A percentile compares a stretch with the other conserved stretches of the same genome.
Conservation (phyloP, 1,140 invertebrate species). For the Procambarus clarkii region DNA sequence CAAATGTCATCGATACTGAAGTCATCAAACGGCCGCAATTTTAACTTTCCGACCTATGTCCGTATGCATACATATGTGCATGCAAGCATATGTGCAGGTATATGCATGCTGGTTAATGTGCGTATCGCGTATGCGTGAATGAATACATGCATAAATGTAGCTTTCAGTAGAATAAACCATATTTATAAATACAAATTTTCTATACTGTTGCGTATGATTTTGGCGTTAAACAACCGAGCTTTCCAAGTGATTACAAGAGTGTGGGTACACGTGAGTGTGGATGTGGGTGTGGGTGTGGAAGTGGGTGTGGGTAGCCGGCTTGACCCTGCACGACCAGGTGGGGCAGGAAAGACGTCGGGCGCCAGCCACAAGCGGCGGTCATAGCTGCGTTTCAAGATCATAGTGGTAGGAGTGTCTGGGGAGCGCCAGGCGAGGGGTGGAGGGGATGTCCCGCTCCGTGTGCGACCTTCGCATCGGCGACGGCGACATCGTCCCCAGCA, state of each 20-base stretch:
- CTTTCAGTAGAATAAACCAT: background rate
- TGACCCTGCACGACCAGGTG: background rate
- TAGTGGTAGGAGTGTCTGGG: conserved; percentile 70
- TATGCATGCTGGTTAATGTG: background rate
- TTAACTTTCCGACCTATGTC: background rate
- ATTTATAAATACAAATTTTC: too few relatives aligned
- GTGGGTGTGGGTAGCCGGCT: background rate
- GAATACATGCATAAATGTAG: too few relatives aligned
- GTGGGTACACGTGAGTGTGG: background rate
- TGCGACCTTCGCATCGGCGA: conserved; percentile 70
- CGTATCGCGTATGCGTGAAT: background rate
- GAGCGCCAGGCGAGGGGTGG: conserved; percentile 56
- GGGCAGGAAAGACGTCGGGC: background rate
- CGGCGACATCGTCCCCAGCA: conserved; percentile 65
- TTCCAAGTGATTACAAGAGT: background rate
- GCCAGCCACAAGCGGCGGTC: conserved; percentile 35
- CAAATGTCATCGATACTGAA: background rate
- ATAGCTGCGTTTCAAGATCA: conserved; percentile 68
- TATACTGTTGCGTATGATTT: background rate
- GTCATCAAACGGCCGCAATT: background rate
- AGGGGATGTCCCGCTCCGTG: conserved; percentile 73
- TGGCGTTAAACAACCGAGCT: background rate
- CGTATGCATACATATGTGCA: background rate
- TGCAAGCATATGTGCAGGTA: background rate
- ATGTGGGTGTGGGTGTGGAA: background rate